These are phyloP conservation scores for Cynaeus angustus DNA, from an alignment of 2,888 invertebrate genomes.

Conservation along the genomic window DNA sequence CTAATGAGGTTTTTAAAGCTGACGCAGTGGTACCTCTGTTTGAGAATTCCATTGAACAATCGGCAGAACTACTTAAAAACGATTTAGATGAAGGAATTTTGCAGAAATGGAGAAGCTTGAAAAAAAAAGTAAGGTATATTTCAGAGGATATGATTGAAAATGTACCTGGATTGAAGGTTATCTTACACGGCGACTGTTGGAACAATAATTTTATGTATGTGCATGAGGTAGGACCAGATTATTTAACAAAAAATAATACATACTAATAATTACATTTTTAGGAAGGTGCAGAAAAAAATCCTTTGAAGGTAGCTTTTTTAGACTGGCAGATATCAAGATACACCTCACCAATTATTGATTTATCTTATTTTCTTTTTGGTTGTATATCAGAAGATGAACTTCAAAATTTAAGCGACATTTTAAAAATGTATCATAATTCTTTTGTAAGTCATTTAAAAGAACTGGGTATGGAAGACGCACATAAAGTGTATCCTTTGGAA, in stretches of 20 bases:
- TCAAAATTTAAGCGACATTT: conserved; percentile 26
- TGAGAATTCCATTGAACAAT: conserved; percentile 1
- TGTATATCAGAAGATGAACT: conserved; percentile 24
- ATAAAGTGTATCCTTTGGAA: conserved; percentile 20
- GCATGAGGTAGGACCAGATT: conserved; percentile 55
- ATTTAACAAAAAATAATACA: not conserved
- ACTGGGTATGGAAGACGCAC: conserved; percentile 12
- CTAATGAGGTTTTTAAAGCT: not conserved
- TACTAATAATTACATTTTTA: conserved; percentile 11
- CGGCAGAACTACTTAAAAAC: conserved; percentile 14
- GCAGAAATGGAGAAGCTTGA: conserved; percentile 1
- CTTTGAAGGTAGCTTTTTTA: conserved; percentile 31
- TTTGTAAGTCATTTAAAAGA: conserved; percentile 10
- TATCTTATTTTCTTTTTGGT: conserved; percentile 46
- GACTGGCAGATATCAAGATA: conserved; percentile 46
- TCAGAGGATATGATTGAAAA: not conserved
- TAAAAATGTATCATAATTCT: conserved; percentile 11
- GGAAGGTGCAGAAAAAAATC: conserved; percentile 8
- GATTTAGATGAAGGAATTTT: conserved; percentile 14
- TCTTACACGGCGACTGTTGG: conserved; percentile 62
- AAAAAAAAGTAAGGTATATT: conserved; percentile 1
- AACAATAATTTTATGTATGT: conserved; percentile 62
- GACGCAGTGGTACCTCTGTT: not conserved
- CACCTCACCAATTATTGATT: conserved; percentile 42
- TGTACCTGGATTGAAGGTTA: conserved; percentile 43